phyloP scores from a whole-genome alignment of 2,888 invertebrate species.

The Drosophila limbata region DNA sequence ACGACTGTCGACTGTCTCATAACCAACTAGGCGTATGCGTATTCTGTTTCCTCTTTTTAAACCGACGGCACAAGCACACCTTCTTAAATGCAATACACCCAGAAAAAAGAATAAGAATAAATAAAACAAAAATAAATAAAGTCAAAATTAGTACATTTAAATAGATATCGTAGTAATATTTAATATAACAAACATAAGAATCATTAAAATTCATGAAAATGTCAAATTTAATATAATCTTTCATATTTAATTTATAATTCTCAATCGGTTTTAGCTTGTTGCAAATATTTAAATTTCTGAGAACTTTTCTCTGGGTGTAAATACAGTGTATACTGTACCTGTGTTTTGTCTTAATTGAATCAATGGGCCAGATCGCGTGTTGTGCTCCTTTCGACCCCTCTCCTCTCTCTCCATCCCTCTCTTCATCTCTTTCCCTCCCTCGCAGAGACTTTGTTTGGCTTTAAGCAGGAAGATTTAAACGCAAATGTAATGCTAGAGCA shows the following conservation, averaged over 20 bases:
- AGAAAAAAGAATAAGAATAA: too few relatives aligned
- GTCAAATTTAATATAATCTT: too few relatives aligned
- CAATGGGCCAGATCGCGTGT: constrained; percentile 70
- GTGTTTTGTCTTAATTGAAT: constrained; percentile 66
- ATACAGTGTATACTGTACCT: neutral
- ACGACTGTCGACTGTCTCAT: constrained; percentile 47
- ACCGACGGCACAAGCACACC: constrained; percentile 1
- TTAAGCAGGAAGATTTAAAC: constrained; percentile 82
- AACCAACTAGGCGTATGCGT: constrained; percentile 74
- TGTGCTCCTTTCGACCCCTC: constrained; percentile 37
- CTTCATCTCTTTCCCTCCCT: constrained; percentile 1
- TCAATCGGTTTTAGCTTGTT: too few relatives aligned
- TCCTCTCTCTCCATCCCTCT: neutral
- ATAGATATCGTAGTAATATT: too few relatives aligned
- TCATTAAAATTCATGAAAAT: too few relatives aligned
- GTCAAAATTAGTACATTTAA: too few relatives aligned
- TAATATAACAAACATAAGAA: too few relatives aligned
- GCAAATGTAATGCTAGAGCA: constrained; percentile 75
- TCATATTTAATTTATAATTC: too few relatives aligned
- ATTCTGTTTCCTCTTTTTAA: constrained; percentile 43
- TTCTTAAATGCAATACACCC: constrained; percentile 6
- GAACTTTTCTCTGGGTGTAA: neutral
- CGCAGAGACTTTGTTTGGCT: constrained; percentile 74
- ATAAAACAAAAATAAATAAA: too few relatives aligned
- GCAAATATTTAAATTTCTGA: too few relatives aligned